Evolutionary conservation across 2,888 invertebrate genomes (phyloP), one percentile per base, ranked within the genome.

Genomic region (Isotomurus palustris): DNA sequence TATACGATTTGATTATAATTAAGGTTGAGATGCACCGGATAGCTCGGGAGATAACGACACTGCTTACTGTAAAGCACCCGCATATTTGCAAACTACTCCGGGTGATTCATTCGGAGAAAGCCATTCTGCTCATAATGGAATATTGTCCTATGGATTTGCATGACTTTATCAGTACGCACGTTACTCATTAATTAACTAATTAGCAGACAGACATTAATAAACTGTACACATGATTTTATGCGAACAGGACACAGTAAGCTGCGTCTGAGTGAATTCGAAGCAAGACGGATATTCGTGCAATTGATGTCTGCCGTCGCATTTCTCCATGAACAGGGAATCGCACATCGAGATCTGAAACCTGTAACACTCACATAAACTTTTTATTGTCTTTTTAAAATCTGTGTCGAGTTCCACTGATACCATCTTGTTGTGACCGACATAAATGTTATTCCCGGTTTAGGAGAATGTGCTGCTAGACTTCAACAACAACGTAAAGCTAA

Each of bases 61-160:
- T 87, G 72, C 84, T 85, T 73, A 77, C 79, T 41, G 74, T 88
- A 22, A 78, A 79, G n/a, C 87, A 88, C 75, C 82, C 83, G 71
- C 82, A 88, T 71, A 84, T 89, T 62, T 87, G 87, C 72, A 84
- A 85, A 74, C 76, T 89, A 22, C 86, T 84, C 74, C 86, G 89
- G 78, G 84, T 86, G 3, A 82, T 88, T 59, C 87, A 88, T 75
- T 86, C 86, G 1, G 82, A 83, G 1, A 80, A 81, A 6, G 83
- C 85, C 72, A 85, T 84, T 72, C 88, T 84, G 73, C 80, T 89
- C 74, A 78, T 88, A 17, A 80, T 88, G 72, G 88, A 89, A 78
- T 86, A 88, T 72, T 89, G 88, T 72, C 83, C 85, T 38, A 88
- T 88, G 27, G 89, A 89, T 76, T 76, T 89, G 57, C 89, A 88